A percentile compares a stretch with the other conserved stretches of the same genome.
Evolutionary conservation across 92 coral and sea anemone genomes (phyloP).

Genomic region (Porites divaricata): DNA sequence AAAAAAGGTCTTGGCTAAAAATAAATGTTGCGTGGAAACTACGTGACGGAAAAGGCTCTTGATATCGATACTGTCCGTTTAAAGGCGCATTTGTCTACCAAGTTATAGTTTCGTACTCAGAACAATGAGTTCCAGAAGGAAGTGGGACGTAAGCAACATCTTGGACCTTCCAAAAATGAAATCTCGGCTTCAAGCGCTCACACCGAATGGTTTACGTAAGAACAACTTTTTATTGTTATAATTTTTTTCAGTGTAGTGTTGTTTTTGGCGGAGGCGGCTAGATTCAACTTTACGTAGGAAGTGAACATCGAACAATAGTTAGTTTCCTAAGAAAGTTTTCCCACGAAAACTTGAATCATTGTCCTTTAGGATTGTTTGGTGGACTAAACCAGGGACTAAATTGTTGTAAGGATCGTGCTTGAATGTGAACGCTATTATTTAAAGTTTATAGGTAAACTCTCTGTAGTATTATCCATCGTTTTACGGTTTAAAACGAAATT

Average conservation of each 20-base stretch:
- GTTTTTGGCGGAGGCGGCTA: background rate
- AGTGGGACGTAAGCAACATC: conserved; percentile 39
- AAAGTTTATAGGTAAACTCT: too few relatives aligned
- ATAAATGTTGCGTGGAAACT: conserved; percentile 1
- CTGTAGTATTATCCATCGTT: too few relatives aligned
- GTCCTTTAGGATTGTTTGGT: too few relatives aligned
- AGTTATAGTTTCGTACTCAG: background rate
- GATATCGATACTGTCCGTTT: background rate
- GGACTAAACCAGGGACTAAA: too few relatives aligned
- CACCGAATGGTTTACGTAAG: conserved; percentile 32
- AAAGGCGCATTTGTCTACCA: background rate
- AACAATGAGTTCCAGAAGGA: conserved; percentile 4
- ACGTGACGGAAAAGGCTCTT: conserved; percentile 2
- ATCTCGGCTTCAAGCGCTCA: conserved; percentile 17
- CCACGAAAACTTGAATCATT: too few relatives aligned
- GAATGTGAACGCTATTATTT: too few relatives aligned
- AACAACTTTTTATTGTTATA: background rate
- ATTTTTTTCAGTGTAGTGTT: background rate
- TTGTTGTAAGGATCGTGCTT: too few relatives aligned
- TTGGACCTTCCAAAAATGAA: conserved; percentile 32
- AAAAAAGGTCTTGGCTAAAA: background rate
- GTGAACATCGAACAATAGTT: background rate
- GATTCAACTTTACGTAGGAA: background rate
- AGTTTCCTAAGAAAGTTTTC: background rate
- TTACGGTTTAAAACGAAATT: too few relatives aligned